Base-by-base conservation (phyloP, 1,140 invertebrate species). In the Plutomurus gul region DNA sequence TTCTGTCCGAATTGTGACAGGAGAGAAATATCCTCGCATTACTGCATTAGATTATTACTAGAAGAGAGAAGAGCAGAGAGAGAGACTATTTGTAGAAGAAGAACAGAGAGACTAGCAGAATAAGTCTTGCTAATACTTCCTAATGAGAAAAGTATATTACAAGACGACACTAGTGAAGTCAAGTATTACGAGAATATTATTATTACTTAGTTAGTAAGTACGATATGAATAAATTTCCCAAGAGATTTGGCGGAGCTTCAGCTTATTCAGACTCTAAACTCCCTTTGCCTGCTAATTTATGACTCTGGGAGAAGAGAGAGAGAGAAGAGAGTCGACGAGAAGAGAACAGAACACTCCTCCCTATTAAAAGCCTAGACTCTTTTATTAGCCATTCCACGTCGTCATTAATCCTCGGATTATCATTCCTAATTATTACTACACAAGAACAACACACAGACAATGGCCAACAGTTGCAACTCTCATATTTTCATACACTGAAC, bases 381-480 rank as follows among this genome's bases (percentile, higher is more conserved):
- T 65, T 65, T 65, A 65, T 65, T 65, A 65, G 56, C 56, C 56
- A 65, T 65, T 56, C 56, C 56, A 65, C 56, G 56, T 65, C 56
- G 56, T 65, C 56, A 65, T 65, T 65, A 65, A 65, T 65, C 56
- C 56, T 65, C 56, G 56, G 56, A 65, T 65, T 65, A 65, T 65
- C 56, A 65, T 65, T 65, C 56, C 56, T 65, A 65, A 65, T 65
- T 65, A 65, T 65, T 65, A 33, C 56, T n/a, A n/a, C n/a, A n/a
- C n/a, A n/a, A n/a, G n/a, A n/a, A n/a, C n/a, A n/a, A n/a, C n/a
- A n/a, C n/a, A n/a, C n/a, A n/a, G n/a, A n/a, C n/a, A n/a, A n/a
- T n/a, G n/a, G n/a, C n/a, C n/a, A n/a, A n/a, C n/a, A n/a, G n/a
- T n/a, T n/a, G n/a, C n/a, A n/a, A n/a, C n/a, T n/a, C n/a, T n/a